Evolutionary conservation across 1,140 invertebrate species (phyloP), one percentile per base, ranked within the genome.

Genomic region (Sinonovacula constricta): DNA sequence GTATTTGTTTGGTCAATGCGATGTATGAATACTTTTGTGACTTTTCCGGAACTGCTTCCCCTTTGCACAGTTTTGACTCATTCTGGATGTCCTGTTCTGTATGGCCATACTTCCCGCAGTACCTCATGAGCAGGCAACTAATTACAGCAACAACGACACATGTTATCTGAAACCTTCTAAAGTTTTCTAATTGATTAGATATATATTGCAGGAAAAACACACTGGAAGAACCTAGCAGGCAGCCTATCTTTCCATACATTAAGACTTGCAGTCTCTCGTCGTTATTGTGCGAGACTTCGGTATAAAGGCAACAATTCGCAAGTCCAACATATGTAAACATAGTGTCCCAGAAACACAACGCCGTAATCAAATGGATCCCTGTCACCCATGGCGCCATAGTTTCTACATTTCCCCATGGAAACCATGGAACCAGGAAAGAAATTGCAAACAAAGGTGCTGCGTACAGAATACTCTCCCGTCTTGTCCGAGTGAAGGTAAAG

Each of bases 381-480:
- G 86, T 84, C 4, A 90, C 65, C 79, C 76, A 74, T 3, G 70
- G 56, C 2, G 60, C 33, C 10, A 74, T 28, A 15, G 59, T 56
- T 2, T 24, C 45, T 26, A 80, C 59, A 31, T 34, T 62, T 33
- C 79, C 83, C 88, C 90, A 92, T 15, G 88, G 90, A 81, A 92
- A 89, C 92, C 92, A 92, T 1, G 91, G 85, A 22, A 91, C 68
- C 15, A 92, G 62, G 77, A 91, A 92, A 7, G 91, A 88, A n/a
- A 89, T 0, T 7, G 83, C 85, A 77, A 91, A 87, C 4, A 91
- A 84, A 34, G 91, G 91, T 10, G 90, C 91, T 10, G 90, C 83
- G 39, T 90, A 91, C 18, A 89, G 81, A 67, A 92, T 90, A 31
- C 88, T 86, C 34, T 88, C 83, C 24, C 87, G 56, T 5, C 92